Base-by-base conservation (phyloP, 2,888 invertebrate species). In the Drosophila barbarae region DNA sequence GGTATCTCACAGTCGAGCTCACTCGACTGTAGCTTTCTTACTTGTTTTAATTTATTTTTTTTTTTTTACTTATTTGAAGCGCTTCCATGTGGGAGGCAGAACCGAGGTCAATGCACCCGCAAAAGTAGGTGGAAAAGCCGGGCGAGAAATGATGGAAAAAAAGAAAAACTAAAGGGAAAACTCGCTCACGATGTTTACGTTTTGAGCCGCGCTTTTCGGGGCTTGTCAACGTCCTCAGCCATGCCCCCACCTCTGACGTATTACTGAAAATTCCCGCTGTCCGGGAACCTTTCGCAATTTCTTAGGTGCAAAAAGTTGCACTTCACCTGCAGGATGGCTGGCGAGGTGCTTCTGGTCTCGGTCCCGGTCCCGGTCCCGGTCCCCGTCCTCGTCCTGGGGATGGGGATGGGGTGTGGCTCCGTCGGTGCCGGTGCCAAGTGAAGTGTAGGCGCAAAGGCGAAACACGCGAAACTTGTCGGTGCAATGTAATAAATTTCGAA, bases 261-360 rank as follows among this genome's bases (percentile, higher is more conserved):
- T 68, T 61, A 53, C 53, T 63, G 44, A 15, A 51, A 50, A 63
- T 60, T 61, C 39, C 41, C 10, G 55, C 32, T 34, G 34, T n/a
- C 49, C 21, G 46, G 23, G 65, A 56, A 53, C 39, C 54, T 58
- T 52, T 53, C 61, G 73, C 69, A 75, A 73, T 75, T 81, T 81
- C 84, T 82, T 74, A 78, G 79, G 82, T 84, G 84, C 79, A 78
- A 79, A 82, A 82, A 78, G 82, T 81, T 82, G 76, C 82, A 84
- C 82, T 73, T 84, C 67, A 69, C 64, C 70, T 46, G 28, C 36
- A 46, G 73, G 30, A 23, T 30, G 60, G 41, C 32, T 41, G 28
- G 26, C 18, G 28, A 28, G 18, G 21, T 18, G 52, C 38, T 30
- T 12, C 44, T 7, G 44, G 7, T 39, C 39, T 12, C 12, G 35